These are phyloP conservation scores for Microtus ochrogaster DNA, from an alignment of 2,113 vertebrate genomes.

Conservation along the genomic window DNA sequence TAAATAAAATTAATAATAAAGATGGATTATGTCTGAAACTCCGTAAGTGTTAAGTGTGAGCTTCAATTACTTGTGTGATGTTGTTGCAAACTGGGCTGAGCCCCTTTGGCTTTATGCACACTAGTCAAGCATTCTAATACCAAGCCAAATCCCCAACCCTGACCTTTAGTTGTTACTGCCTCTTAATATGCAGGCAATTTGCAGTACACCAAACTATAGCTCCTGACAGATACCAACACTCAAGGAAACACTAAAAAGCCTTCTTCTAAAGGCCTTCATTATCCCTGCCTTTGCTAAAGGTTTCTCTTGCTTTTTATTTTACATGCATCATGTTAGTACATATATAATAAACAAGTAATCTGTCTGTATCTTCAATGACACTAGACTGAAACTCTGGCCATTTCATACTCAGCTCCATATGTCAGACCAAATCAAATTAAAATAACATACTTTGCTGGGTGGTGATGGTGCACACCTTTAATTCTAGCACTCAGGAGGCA, in stretches of 20 bases:
- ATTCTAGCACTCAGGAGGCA: background rate
- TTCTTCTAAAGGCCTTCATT: background rate
- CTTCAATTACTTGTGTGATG: background rate
- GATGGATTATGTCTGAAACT: background rate
- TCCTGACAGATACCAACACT: background rate
- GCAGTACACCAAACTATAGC: background rate
- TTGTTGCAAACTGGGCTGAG: background rate
- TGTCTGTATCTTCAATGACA: background rate
- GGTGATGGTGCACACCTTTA: background rate
- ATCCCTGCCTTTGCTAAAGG: background rate
- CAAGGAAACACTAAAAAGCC: background rate
- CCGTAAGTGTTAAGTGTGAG: background rate
- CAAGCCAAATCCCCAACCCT: background rate
- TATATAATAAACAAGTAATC: background rate
- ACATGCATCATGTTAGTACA: background rate
- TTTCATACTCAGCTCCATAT: slow-evolving; percentile 46
- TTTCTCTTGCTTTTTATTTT: background rate
- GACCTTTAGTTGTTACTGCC: background rate
- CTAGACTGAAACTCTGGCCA: background rate
- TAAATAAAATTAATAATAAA: background rate
- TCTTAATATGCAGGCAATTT: background rate
- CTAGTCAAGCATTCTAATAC: background rate
- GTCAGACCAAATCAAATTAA: slow-evolving; percentile 44
- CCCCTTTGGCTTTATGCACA: background rate
- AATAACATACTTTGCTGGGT: background rate